Percentiles rank a stretch among this genome's conserved stretches.
phyloP scores from a whole-genome alignment of 2,888 invertebrate genomes.

The Fissipunctia ypsillon region DNA sequence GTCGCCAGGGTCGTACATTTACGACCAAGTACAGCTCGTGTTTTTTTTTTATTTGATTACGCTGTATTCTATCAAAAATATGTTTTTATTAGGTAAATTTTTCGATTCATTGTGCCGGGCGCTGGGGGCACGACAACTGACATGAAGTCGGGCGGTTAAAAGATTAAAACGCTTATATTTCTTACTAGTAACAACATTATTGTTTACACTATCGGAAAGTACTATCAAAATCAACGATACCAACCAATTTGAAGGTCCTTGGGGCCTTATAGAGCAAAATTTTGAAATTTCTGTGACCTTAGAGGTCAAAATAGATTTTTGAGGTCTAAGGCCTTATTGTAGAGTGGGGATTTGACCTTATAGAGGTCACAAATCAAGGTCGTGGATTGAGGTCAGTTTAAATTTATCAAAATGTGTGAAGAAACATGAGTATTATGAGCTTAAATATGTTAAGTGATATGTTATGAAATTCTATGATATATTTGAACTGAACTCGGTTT shows the following conservation, averaged over 20 bases:
- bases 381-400: constrained; percentile 38
- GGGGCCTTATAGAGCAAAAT: constrained; percentile 10
- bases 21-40: no score
- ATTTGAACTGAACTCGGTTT: constrained; percentile 36
- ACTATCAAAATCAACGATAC: constrained; percentile 3
- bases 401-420: constrained; percentile 20
- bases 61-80: no score
- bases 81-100: no score
- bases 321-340: constrained; percentile 28
- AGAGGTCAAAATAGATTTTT: constrained; percentile 40
- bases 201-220: constrained; percentile 32
- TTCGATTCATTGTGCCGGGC: no score
- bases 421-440: neutral
- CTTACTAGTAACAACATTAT: neutral
- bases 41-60: no score
- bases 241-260: constrained; percentile 4
- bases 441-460: constrained; percentile 18
- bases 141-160: no score
- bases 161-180: neutral
- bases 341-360: constrained; percentile 8
- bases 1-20: no score
- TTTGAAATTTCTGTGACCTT: constrained; percentile 27
- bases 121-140: no score
- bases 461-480: constrained; percentile 1
- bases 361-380: constrained; percentile 9